Base-by-base conservation (phyloP, 2,113 vertebrate genomes). In the Pseudopodoces humilis region DNA sequence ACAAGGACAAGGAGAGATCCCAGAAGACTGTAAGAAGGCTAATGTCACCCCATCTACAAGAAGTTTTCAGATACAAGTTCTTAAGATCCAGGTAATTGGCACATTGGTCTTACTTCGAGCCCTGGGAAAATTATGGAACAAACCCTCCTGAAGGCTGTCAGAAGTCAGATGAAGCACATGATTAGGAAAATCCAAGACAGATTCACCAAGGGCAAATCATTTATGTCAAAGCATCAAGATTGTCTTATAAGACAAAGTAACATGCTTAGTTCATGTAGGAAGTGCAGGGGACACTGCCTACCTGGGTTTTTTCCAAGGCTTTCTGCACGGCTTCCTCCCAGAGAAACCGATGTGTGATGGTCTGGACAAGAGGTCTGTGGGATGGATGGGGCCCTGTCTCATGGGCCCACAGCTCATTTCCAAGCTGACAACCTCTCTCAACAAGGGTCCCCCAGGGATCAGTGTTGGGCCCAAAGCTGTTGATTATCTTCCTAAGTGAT, bases 341-440 rank as follows among this genome's bases (percentile, higher is more conserved):
- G 19, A 80, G 15, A 68, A 65, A n/a, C 7, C 0, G 0, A 8
- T 13, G 18, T 3, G 6, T 53, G 23, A 15, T 16, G 13, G 6
- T 74, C 22, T 72, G 64, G n/a, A 47, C 6, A 41, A 47, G 39
- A 31, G 13, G 7, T 68, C 21, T 10, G 18, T 7, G 11, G 14
- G 1, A 4, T 49, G 21, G 14, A 7, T 46, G 44, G 41, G 52
- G 41, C 22, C 5, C 19, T 76, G 43, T 17, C 41, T 50, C 11
- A 3, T 18, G 41, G 20, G 22, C 25, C 35, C 13, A 7, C 35
- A 23, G 24, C 20, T 56, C 8, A 24, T 69, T 44, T 39, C 39
- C 43, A 39, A 56, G 44, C 31, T 30, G 35, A 12, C 9, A 53
- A 6, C 13, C 25, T 55, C 39, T 43, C 53, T 35, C 7, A 35